phyloP scores from a whole-genome alignment of 64 coral and sea anemone species.

The Astreopora myriophthalma region DNA sequence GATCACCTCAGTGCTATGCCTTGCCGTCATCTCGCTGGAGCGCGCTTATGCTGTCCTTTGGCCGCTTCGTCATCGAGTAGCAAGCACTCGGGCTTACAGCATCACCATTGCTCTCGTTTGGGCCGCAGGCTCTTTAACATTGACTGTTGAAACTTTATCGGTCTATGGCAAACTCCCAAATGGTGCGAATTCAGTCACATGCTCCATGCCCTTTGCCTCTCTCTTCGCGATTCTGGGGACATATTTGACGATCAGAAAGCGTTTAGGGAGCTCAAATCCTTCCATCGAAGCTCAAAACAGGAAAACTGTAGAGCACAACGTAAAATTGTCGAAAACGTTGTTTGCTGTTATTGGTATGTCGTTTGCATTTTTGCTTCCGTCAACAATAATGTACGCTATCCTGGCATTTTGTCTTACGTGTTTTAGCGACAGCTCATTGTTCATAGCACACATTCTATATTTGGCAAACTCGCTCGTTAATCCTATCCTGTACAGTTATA shows the following conservation, averaged over 20 bases:
- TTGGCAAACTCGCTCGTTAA: not conserved
- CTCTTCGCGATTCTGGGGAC: not conserved
- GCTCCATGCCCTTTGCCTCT: not conserved
- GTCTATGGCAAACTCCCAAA: not conserved
- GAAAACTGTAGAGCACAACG: not conserved
- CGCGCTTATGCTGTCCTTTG: constrained; percentile 12
- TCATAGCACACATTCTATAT: not conserved
- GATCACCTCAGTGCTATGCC: not conserved
- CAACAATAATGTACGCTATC: not conserved
- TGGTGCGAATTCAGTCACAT: too few species aligned
- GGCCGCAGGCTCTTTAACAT: not conserved
- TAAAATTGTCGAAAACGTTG: not conserved
- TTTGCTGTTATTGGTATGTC: not conserved
- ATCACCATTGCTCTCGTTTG: not conserved
- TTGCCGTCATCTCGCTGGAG: not conserved
- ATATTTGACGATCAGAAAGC: not conserved
- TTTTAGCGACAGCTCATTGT: not conserved
- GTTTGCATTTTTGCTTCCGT: not conserved
- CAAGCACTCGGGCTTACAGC: not conserved
- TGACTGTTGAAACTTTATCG: not conserved
- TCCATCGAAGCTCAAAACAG: not conserved
- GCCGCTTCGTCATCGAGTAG: constrained; percentile 4
- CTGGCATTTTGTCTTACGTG: not conserved
- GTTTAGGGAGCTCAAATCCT: not conserved
- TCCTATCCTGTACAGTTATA: not conserved